Percentiles rank a stretch among this genome's conserved stretches.
Conservation (phyloP, 2,888 invertebrate genomes). For the Dynastes grantii region DNA sequence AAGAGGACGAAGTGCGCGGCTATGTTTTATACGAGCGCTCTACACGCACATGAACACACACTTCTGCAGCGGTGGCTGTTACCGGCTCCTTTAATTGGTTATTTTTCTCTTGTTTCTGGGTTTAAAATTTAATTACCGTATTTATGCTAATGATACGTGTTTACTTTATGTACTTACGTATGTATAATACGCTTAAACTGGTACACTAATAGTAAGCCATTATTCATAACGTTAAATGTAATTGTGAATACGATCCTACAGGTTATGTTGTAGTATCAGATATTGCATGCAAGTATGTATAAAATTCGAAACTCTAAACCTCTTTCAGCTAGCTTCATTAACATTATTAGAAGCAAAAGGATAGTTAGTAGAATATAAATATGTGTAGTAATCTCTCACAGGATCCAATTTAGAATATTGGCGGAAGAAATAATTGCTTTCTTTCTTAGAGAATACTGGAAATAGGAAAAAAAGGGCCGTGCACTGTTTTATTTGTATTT, state of each 20-base stretch:
- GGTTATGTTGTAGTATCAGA: too few relatives aligned
- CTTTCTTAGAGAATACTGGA: too few relatives aligned
- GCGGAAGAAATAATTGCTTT: too few relatives aligned
- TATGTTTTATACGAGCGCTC: not conserved
- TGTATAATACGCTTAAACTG: slow-evolving; percentile 8
- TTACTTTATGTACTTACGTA: slow-evolving; percentile 6
- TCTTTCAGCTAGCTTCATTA: not conserved
- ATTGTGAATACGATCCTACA: too few relatives aligned
- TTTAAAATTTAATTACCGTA: slow-evolving; percentile 29
- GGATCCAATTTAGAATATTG: not conserved
- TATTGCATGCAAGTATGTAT: slow-evolving; percentile 18
- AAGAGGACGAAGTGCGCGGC: not conserved
- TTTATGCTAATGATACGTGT: slow-evolving; percentile 34
- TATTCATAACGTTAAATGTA: slow-evolving; percentile 4
- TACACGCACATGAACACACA: not conserved
- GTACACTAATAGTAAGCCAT: not conserved
- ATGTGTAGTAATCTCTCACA: not conserved
- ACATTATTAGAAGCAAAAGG: too few relatives aligned
- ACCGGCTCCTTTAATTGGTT: slow-evolving; percentile 23
- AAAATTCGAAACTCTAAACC: not conserved
- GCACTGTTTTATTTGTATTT: too few relatives aligned
- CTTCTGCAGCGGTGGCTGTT: not conserved
- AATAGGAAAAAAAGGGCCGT: too few relatives aligned
- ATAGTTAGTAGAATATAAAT: too few relatives aligned
- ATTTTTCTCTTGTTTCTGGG: slow-evolving; percentile 16